Evolutionary conservation across 92 coral and sea anemone species (phyloP).

Genomic region (Pocillopora meandrina): DNA sequence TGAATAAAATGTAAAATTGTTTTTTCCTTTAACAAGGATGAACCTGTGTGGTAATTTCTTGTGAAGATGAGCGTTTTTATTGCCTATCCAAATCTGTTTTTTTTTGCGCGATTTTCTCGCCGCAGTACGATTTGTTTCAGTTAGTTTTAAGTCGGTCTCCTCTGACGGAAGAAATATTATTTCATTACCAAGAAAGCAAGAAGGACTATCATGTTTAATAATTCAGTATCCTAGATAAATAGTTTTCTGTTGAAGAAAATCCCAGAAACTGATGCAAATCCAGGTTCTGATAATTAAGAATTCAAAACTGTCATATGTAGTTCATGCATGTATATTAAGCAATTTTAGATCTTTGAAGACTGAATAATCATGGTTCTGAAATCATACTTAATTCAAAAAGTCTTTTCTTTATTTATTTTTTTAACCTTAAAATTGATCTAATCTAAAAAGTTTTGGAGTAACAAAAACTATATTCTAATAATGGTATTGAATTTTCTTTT

Average conservation of each 20-base stretch:
- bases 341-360: not conserved
- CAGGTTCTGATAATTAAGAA: not conserved
- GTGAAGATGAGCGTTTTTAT: not conserved
- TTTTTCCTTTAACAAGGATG: not conserved
- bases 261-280: not conserved
- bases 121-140: not conserved
- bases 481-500: too few relatives aligned
- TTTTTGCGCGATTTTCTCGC: not conserved
- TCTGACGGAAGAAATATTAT: not conserved
- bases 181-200: not conserved
- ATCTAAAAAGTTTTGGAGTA: too few relatives aligned
- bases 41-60: not conserved
- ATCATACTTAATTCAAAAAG: too few relatives aligned
- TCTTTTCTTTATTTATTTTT: too few relatives aligned
- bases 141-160: constrained; percentile 7
- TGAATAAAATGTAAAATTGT: not conserved
- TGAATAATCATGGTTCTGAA: not conserved
- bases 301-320: not conserved
- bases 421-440: too few relatives aligned
- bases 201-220: not conserved
- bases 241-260: not conserved
- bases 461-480: too few relatives aligned
- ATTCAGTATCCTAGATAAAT: constrained; percentile 3
- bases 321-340: not conserved
- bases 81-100: not conserved